Evolutionary conservation across 2,113 vertebrate species (phyloP).

Genomic region (Zootoca vivipara): DNA sequence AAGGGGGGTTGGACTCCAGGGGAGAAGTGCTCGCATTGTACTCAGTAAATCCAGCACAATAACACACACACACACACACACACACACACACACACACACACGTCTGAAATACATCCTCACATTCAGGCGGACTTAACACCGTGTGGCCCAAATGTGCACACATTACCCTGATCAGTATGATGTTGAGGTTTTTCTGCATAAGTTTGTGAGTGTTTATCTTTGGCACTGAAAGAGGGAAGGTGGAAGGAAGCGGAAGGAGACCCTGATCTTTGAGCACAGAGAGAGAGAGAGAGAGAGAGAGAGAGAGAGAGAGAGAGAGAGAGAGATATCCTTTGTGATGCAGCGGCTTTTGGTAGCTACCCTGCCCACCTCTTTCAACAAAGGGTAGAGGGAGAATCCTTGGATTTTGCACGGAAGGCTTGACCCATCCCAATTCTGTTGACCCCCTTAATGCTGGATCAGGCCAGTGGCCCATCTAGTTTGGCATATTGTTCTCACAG

Average conservation of each 20-base stretch:
- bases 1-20: too few species aligned
- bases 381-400: neutral
- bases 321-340: neutral
- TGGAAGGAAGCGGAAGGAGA: neutral
- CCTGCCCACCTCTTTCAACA: neutral
- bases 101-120: too few species aligned
- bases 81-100: too few species aligned
- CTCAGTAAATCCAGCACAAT: too few species aligned
- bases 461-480: too few species aligned
- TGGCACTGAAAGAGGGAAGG: neutral
- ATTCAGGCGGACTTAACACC: neutral
- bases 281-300: neutral
- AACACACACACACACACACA: too few species aligned
- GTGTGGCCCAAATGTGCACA: neutral
- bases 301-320: too few species aligned
- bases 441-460: neutral
- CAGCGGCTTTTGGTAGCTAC: neutral
- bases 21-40: too few species aligned
- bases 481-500: too few species aligned
- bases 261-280: neutral
- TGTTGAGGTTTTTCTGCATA: neutral
- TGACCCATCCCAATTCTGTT: neutral
- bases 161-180: neutral
- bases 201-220: neutral
- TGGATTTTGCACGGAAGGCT: neutral